Conservation (phyloP, 92 coral and sea anemone genomes). For the Muricea muricata region DNA sequence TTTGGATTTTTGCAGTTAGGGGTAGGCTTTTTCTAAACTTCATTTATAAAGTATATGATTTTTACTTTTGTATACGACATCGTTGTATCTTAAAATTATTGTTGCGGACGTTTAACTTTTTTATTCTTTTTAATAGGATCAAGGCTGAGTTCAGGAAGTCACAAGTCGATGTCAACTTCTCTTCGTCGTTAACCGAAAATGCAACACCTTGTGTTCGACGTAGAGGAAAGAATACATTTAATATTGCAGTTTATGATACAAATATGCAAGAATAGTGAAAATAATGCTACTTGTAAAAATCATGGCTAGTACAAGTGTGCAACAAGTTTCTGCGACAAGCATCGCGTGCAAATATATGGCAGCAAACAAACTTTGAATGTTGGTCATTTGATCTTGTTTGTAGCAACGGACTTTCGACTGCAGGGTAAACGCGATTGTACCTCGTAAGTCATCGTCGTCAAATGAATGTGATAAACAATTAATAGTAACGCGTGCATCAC, state of each 20-base stretch:
- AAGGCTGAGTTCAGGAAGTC: slow-evolving; percentile 36
- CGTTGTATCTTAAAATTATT: too few relatives aligned
- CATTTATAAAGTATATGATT: too few relatives aligned
- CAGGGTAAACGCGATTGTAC: too few relatives aligned
- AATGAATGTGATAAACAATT: too few relatives aligned
- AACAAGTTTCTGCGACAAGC: background rate
- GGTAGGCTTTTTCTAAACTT: too few relatives aligned
- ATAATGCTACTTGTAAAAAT: background rate
- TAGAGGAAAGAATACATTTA: slow-evolving; percentile 18
- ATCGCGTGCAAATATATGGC: too few relatives aligned
- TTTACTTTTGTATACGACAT: too few relatives aligned
- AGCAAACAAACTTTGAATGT: background rate
- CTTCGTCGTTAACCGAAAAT: slow-evolving; percentile 34
- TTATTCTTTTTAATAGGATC: slow-evolving; percentile 19
- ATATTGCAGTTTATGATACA: slow-evolving; percentile 28
- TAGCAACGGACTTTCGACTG: background rate
- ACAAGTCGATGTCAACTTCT: slow-evolving; percentile 38
- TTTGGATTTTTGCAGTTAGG: too few relatives aligned
- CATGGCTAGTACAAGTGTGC: too few relatives aligned
- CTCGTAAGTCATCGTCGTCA: too few relatives aligned
- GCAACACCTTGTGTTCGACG: slow-evolving; percentile 32
- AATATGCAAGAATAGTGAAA: background rate
- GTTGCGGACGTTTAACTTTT: too few relatives aligned
- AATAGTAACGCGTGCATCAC: too few relatives aligned
- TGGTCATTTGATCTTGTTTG: background rate